Base-by-base conservation (phyloP, 2,113 vertebrate species). In the Dendropsophus ebraccatus region DNA sequence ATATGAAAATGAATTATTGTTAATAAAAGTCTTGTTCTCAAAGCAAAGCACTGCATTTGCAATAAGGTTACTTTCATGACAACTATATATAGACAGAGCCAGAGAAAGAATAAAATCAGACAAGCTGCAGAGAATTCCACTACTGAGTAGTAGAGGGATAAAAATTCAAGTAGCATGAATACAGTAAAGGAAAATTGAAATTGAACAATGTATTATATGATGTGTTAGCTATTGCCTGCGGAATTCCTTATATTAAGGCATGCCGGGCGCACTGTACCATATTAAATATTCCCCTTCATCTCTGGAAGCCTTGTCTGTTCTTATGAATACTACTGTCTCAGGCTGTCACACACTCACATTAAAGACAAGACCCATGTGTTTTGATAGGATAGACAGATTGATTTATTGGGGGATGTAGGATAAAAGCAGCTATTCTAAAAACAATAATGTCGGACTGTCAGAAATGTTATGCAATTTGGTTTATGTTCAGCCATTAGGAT, bases 191-290 rank as follows among this genome's bases (percentile, higher is more conserved):
- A 75, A 75, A 28, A 75, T 75, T 50, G 47, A 50, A 75, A 75
- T 25, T 49, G 47, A 75, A 75, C 37, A 47, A 75, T 75, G 73
- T 75, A 75, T 70, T 70, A 70, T 76, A 76, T 76, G 41, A 49
- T 52, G 74, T 76, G 74, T 52, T 49, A 50, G 13, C 74, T 30
- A 76, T 50, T 52, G 45, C 49, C 47, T 76, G 74, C 28, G n/a
- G 74, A 50, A 76, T 76, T 30, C 35, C 74, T 76, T 52, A 52
- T 52, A 76, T 30, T 52, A 9, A 52, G 47, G 47, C 45, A 52
- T 76, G 45, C 16, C 2, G 49, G 45, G 28, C 49, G 45, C 49
- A 50, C 47, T 76, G 45, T 52, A 49, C 45, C 74, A 76, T 19
- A 52, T 76, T 76, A 50, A 50, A 76, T 30, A 49, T 49, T 76